Percentiles rank a stretch among this genome's conserved stretches.
phyloP scores from a whole-genome alignment of 2,113 vertebrate species.

The Silurus glanis region DNA sequence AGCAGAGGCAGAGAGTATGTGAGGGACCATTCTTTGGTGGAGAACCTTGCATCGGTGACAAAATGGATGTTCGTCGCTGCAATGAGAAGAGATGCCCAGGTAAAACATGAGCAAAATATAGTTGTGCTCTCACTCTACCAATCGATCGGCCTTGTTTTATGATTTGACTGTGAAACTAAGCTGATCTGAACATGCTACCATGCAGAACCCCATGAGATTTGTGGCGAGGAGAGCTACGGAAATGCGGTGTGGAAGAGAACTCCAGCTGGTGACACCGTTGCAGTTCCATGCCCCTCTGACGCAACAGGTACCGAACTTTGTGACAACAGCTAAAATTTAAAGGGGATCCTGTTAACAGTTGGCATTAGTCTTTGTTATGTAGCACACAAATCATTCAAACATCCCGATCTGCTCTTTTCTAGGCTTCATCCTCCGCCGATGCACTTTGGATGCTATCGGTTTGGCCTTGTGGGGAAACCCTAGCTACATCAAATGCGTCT shows the following conservation, averaged over 20 bases:
- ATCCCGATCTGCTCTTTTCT: conserved; percentile 38
- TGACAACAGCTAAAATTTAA: neutral
- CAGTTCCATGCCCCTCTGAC: conserved; percentile 85
- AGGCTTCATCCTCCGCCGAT: conserved; percentile 90
- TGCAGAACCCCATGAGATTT: conserved; percentile 94
- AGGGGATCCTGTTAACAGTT: neutral
- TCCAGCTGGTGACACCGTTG: conserved; percentile 84
- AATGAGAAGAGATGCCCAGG: conserved; percentile 88
- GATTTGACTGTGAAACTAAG: neutral
- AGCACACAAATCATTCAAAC: neutral
- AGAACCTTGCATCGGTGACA: conserved; percentile 82
- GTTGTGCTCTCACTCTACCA: neutral
- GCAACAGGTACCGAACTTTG: conserved; percentile 80
- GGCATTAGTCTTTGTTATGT: neutral
- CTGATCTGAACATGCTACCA: conserved; percentile 1
- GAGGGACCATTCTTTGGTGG: conserved; percentile 89
- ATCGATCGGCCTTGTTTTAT: neutral
- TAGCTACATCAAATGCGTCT: conserved; percentile 91
- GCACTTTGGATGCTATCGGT: conserved; percentile 88
- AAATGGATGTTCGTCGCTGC: conserved; percentile 84
- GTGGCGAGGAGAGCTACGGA: conserved; percentile 82
- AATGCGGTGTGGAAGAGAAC: conserved; percentile 90
- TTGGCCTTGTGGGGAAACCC: conserved; percentile 94
- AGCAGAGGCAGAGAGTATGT: conserved; percentile 85
- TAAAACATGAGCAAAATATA: conserved; percentile 59